phyloP scores from a whole-genome alignment of 2,113 vertebrate genomes.

The Tenrec ecaudatus region DNA sequence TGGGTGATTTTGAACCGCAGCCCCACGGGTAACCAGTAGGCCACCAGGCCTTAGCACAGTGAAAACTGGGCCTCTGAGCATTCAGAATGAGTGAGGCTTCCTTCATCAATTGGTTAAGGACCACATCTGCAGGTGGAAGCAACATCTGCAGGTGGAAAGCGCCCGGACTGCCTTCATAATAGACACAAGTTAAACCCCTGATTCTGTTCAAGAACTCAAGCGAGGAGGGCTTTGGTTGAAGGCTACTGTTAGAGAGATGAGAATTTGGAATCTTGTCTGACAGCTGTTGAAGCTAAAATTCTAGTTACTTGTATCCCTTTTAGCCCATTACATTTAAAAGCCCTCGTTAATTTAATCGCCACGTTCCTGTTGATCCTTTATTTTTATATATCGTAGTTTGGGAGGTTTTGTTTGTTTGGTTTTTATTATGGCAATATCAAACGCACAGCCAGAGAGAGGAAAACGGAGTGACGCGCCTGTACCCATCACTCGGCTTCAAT shows the following conservation, averaged over 20 bases:
- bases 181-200: not conserved
- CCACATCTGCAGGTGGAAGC: not conserved
- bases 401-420: not conserved
- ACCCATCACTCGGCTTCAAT: not conserved
- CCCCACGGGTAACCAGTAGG: too few species aligned
- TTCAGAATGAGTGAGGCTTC: slow-evolving; percentile 10
- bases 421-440: not conserved
- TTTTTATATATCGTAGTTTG: not conserved
- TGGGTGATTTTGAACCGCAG: too few species aligned
- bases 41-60: not conserved
- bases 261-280: slow-evolving; percentile 1
- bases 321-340: not conserved
- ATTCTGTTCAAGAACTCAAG: not conserved
- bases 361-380: not conserved
- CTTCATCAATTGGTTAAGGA: not conserved
- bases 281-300: not conserved
- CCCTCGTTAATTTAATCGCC: not conserved
- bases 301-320: not conserved
- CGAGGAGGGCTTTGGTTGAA: not conserved
- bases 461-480: not conserved
- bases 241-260: not conserved
- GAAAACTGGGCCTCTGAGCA: not conserved
- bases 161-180: not conserved
- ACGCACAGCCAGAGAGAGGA: not conserved
- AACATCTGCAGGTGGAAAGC: not conserved